These are phyloP conservation scores for Mya arenaria DNA, from an alignment of 1,140 invertebrate genomes.

Conservation along the genomic window DNA sequence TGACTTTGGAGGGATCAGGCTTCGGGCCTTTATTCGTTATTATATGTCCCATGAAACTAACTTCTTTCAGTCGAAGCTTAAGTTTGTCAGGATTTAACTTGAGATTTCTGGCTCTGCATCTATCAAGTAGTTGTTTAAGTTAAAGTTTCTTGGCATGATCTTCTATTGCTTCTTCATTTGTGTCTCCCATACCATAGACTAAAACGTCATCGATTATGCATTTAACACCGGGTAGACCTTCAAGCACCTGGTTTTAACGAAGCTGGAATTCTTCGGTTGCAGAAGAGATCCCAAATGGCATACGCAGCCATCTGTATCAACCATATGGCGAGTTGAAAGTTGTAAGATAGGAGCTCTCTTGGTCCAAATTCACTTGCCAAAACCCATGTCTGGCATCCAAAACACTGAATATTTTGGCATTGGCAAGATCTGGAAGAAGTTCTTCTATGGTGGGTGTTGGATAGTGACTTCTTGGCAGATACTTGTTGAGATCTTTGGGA, in stretches of 20 bases:
- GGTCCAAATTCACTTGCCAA: constrained; percentile 71
- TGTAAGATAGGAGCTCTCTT: constrained; percentile 64
- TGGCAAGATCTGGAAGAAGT: constrained; percentile 55
- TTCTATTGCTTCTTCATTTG: constrained; percentile 1
- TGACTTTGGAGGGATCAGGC: constrained; percentile 76
- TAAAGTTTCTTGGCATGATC: constrained; percentile 22
- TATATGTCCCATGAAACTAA: constrained; percentile 41
- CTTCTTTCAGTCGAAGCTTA: constrained; percentile 24
- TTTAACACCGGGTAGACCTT: constrained; percentile 2
- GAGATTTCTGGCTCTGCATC: constrained; percentile 7
- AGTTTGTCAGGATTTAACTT: constrained; percentile 51
- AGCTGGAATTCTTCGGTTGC: constrained; percentile 74
- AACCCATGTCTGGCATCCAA: not conserved
- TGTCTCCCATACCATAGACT: not conserved
- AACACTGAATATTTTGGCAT: constrained; percentile 30
- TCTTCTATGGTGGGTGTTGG: constrained; percentile 52
- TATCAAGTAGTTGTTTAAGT: constrained; percentile 27
- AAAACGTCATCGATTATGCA: constrained; percentile 18
- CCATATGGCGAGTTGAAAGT: constrained; percentile 71
- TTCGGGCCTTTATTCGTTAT: constrained; percentile 71
- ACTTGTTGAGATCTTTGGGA: constrained; percentile 27
- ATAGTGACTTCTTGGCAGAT: constrained; percentile 57
- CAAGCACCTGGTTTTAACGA: not conserved
- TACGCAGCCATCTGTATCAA: constrained; percentile 49
- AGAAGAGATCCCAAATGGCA: constrained; percentile 51